Evolutionary conservation across 2,113 vertebrate genomes (phyloP).

Genomic region (Corythornis vintsioides): DNA sequence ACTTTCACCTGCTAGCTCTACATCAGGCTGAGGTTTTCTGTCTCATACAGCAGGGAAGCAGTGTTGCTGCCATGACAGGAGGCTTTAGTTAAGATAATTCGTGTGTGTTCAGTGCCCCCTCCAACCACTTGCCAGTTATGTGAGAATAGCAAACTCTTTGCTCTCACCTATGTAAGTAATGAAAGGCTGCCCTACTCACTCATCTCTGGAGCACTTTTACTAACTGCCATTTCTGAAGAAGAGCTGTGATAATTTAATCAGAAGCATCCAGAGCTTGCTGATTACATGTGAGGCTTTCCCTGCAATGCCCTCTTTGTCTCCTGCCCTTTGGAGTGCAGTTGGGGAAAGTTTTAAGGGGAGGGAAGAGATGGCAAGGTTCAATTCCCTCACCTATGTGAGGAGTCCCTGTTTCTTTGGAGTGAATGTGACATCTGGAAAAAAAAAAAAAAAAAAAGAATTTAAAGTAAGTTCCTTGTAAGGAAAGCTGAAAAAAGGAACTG

Average conservation of each 20-base stretch:
- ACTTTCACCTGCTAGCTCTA: background rate
- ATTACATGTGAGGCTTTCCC: background rate
- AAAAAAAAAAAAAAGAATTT: background rate
- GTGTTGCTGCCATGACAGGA: background rate
- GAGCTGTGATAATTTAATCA: background rate
- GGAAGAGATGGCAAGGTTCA: background rate
- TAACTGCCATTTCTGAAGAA: background rate
- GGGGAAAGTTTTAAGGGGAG: background rate
- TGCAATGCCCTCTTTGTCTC: background rate
- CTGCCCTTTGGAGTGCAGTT: background rate
- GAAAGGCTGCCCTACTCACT: background rate
- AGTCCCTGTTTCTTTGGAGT: background rate
- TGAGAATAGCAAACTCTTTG: background rate
- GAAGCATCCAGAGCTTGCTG: background rate
- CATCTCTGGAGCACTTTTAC: background rate
- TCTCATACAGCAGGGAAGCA: background rate
- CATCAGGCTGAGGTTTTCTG: background rate
- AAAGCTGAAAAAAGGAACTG: background rate
- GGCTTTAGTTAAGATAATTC: background rate
- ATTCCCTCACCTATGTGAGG: background rate
- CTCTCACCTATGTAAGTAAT: background rate
- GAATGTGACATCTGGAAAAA: background rate
- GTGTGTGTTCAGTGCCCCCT: background rate
- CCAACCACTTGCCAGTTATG: background rate
- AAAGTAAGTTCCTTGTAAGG: background rate